phyloP scores from a whole-genome alignment of 2,797 vertebrate genomes.

The Halcyon badia region DNA sequence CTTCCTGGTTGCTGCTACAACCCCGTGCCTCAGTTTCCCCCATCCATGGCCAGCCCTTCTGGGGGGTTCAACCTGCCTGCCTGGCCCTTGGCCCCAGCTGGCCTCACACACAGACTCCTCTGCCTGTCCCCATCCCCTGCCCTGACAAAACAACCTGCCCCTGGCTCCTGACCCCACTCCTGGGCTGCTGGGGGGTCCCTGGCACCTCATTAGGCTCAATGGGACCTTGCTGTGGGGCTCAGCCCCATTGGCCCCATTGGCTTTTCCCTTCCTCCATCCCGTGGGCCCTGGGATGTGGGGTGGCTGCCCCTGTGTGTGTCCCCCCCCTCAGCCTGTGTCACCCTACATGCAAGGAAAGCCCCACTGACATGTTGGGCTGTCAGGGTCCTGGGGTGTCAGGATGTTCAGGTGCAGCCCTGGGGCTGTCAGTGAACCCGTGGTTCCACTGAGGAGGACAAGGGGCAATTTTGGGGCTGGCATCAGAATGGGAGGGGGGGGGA shows the following conservation, averaged over 20 bases:
- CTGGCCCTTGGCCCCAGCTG: rapidly evolving
- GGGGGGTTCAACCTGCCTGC: not conserved
- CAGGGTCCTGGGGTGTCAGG: not conserved
- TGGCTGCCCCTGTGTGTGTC: not conserved
- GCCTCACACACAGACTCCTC: rapidly evolving
- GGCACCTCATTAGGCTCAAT: not conserved
- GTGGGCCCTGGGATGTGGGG: not conserved
- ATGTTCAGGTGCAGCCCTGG: not conserved
- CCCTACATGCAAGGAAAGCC: not conserved
- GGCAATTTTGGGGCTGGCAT: not conserved
- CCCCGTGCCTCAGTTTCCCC: not conserved
- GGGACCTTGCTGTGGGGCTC: not conserved
- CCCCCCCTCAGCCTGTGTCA: not conserved
- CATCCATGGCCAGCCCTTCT: not conserved
- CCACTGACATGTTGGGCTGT: not conserved
- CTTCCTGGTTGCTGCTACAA: not conserved
- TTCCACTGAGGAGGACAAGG: not conserved
- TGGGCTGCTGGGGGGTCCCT: rapidly evolving
- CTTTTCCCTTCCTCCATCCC: not conserved
- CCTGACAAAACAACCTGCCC: not conserved
- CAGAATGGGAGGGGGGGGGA: not conserved
- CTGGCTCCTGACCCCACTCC: rapidly evolving
- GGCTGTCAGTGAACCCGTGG: not conserved
- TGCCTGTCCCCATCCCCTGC: not conserved
- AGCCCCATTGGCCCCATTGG: not conserved